phyloP scores from a whole-genome alignment of 2,113 vertebrate species.

The Acanthisitta chloris region DNA sequence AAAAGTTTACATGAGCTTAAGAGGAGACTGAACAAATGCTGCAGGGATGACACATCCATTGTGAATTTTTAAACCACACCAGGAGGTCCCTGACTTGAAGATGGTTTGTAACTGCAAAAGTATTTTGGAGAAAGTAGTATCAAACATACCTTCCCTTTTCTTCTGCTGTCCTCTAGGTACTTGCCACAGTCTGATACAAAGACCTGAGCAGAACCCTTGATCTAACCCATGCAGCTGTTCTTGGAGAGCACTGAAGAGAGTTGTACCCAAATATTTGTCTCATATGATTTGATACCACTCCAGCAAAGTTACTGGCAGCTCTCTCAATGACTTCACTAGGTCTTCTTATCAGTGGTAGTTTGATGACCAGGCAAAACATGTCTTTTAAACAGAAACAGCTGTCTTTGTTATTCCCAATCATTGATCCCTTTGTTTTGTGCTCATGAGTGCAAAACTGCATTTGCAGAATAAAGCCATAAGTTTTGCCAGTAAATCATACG shows the following conservation, averaged over 20 bases:
- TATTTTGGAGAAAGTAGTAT: neutral
- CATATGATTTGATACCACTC: neutral
- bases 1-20: neutral
- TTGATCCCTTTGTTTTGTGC: neutral
- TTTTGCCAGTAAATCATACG: neutral
- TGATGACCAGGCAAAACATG: neutral
- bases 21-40: neutral
- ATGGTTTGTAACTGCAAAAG: neutral
- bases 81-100: neutral
- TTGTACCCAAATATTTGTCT: neutral
- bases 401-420: neutral
- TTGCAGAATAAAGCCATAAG: neutral
- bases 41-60: neutral
- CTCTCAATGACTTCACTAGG: neutral
- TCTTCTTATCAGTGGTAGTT: conserved; percentile 1
- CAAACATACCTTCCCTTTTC: neutral
- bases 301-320: neutral
- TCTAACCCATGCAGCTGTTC: neutral
- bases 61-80: neutral
- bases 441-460: neutral
- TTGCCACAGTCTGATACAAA: neutral
- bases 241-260: neutral
- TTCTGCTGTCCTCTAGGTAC: neutral
- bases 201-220: neutral
- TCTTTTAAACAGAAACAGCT: neutral